Percentiles rank a stretch among this genome's conserved stretches.
These are phyloP conservation scores for Xestobium rufovillosum DNA, from an alignment of 2,888 invertebrate genomes.

Conservation along the genomic window DNA sequence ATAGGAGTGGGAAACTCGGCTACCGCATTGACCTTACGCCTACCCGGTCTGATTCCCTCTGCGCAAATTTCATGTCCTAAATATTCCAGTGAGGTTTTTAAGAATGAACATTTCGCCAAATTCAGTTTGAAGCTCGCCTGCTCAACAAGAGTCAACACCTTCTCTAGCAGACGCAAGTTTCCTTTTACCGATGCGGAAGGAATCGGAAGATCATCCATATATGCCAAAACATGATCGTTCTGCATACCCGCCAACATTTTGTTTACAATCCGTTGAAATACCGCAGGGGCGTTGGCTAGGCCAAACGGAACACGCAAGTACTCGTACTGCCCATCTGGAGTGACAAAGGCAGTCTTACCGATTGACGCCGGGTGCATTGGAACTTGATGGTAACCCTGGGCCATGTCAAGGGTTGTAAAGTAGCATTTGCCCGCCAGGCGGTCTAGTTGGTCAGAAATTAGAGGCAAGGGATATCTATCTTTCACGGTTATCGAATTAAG, in stretches of 20 bases:
- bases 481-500: too few species aligned
- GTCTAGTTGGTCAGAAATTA: too few species aligned
- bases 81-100: too few species aligned
- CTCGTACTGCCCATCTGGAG: slow-evolving; percentile 33
- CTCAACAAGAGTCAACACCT: slow-evolving; percentile 11
- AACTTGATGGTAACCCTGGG: too few species aligned
- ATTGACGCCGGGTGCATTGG: slow-evolving; percentile 24
- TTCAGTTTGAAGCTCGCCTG: slow-evolving; percentile 2
- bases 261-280: slow-evolving; percentile 21
- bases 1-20: too few species aligned
- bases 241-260: slow-evolving; percentile 19
- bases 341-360: slow-evolving; percentile 30
- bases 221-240: slow-evolving; percentile 18
- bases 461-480: too few species aligned
- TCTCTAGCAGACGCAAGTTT: slow-evolving; percentile 8
- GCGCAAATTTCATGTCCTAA: too few species aligned
- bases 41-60: too few species aligned
- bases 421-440: too few species aligned
- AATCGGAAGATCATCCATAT: slow-evolving; percentile 23
- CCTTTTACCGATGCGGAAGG: slow-evolving; percentile 10
- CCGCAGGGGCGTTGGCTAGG: slow-evolving; percentile 32
- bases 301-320: slow-evolving; percentile 34
- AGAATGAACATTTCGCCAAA: slow-evolving; percentile 17
- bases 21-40: too few species aligned
- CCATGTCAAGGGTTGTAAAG: too few species aligned